Percentiles rank a stretch among this genome's conserved stretches.
Conservation (phyloP, 2,888 invertebrate species). For the Cephus rjabovi region DNA sequence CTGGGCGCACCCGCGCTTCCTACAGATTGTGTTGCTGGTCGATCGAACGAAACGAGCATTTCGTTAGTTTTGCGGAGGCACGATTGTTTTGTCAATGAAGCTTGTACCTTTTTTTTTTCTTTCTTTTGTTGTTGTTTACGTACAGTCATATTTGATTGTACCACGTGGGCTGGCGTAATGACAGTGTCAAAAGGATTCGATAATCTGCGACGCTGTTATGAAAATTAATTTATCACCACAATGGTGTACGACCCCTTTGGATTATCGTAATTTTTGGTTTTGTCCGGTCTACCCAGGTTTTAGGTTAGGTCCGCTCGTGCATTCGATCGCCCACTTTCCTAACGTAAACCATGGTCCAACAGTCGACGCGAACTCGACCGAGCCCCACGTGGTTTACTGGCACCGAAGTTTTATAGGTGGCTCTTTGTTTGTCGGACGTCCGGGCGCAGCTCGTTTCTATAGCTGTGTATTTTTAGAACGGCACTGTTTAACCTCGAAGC, state of each 20-base stretch:
- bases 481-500: background rate
- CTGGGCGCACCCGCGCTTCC: conserved; percentile 21
- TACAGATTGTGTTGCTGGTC: background rate
- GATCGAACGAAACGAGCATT: background rate
- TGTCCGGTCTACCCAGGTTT: background rate
- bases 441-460: background rate
- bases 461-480: background rate
- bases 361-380: background rate
- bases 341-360: background rate
- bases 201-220: background rate
- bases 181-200: background rate
- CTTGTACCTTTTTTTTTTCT: background rate
- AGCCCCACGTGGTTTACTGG: background rate
- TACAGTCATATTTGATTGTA: background rate
- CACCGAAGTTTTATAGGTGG: conserved; percentile 1
- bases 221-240: background rate
- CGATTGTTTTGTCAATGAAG: background rate
- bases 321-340: background rate
- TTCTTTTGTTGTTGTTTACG: background rate
- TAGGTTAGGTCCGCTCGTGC: background rate
- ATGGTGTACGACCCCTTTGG: background rate
- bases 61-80: background rate
- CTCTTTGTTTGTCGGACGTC: conserved; percentile 6
- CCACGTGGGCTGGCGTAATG: background rate
- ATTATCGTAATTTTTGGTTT: background rate